Percentiles rank a stretch among this genome's conserved stretches.
phyloP scores from a whole-genome alignment of 2,888 invertebrate genomes.

The Endomychus coccineus region DNA sequence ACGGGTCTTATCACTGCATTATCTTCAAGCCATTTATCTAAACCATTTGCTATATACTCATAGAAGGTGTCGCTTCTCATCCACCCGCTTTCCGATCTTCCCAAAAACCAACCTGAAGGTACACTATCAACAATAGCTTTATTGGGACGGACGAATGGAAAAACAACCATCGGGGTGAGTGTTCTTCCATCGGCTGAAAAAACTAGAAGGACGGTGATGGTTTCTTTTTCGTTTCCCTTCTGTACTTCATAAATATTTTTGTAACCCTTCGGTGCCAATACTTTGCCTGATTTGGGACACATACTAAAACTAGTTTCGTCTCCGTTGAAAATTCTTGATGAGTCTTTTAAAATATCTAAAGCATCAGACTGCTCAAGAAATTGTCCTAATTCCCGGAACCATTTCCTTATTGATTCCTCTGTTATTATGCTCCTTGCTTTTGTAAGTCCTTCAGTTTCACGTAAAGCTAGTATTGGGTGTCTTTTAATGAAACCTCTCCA shows the following conservation, averaged over 20 bases:
- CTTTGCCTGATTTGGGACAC: conserved; percentile 20
- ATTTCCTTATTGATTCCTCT: conserved; percentile 19
- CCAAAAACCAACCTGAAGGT: conserved; percentile 19
- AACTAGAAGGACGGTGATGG: conserved; percentile 18
- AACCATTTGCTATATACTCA: conserved; percentile 23
- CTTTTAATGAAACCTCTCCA: conserved; percentile 17
- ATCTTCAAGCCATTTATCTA: conserved; percentile 19
- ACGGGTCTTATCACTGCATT: conserved; percentile 21
- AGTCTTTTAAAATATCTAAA: conserved; percentile 20
- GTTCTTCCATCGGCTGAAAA: conserved; percentile 15
- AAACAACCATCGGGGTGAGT: conserved; percentile 8
- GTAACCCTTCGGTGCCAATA: conserved; percentile 16
- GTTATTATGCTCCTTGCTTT: conserved; percentile 19
- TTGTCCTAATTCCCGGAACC: conserved; percentile 21
- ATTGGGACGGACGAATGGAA: conserved; percentile 19
- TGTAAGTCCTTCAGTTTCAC: conserved; percentile 18
- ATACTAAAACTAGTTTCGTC: conserved; percentile 34
- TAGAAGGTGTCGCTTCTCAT: conserved; percentile 27
- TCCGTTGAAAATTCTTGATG: conserved; percentile 32
- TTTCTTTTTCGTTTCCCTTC: conserved; percentile 20
- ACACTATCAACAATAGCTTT: conserved; percentile 18
- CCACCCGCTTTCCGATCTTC: conserved; percentile 26
- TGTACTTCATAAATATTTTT: conserved; percentile 14
- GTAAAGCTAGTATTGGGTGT: conserved; percentile 14
- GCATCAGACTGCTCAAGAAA: conserved; percentile 10